A percentile compares a stretch with the other conserved stretches of the same genome.
These are phyloP conservation scores for Galerucella pusilla DNA, from an alignment of 2,888 invertebrate species.

Conservation along the genomic window DNA sequence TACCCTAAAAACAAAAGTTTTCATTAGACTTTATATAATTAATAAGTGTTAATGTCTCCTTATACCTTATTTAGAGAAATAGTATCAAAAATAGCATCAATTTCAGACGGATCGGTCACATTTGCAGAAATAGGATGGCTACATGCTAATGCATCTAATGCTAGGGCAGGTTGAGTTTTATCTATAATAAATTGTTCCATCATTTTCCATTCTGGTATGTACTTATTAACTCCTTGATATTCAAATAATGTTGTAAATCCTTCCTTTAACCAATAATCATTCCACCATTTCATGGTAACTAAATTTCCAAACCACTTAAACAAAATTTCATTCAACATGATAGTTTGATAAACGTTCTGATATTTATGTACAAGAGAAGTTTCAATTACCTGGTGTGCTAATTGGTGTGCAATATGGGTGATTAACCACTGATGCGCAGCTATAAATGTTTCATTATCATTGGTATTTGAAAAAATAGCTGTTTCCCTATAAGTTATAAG, in stretches of 20 bases:
- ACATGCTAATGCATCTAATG: slow-evolving; percentile 75
- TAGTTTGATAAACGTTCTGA: background rate
- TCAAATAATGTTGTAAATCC: slow-evolving; percentile 87
- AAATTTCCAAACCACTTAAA: slow-evolving; percentile 87
- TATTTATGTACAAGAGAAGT: background rate
- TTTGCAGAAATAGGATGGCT: slow-evolving; percentile 78
- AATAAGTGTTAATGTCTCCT: slow-evolving; percentile 13
- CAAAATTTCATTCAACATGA: slow-evolving; percentile 22
- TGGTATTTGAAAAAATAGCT: slow-evolving; percentile 69
- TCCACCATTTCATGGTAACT: slow-evolving; percentile 96
- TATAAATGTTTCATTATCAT: slow-evolving; percentile 73
- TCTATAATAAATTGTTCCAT: slow-evolving; percentile 78
- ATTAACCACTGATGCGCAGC: slow-evolving; percentile 76
- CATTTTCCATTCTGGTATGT: slow-evolving; percentile 75
- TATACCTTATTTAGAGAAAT: slow-evolving; percentile 79
- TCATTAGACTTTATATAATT: background rate
- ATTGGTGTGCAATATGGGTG: slow-evolving; percentile 74
- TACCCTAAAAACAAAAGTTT: slow-evolving; percentile 68
- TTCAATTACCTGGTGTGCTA: slow-evolving; percentile 77
- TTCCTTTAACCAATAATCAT: slow-evolving; percentile 91
- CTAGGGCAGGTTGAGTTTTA: slow-evolving; percentile 76
- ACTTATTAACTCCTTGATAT: slow-evolving; percentile 75
- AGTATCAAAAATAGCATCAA: slow-evolving; percentile 79
- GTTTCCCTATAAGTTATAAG: slow-evolving; percentile 80
- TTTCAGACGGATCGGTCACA: slow-evolving; percentile 76